A percentile compares a stretch with the other conserved stretches of the same genome.
Evolutionary conservation across 2,113 vertebrate genomes (phyloP).

Genomic region (Cepphus grylle): DNA sequence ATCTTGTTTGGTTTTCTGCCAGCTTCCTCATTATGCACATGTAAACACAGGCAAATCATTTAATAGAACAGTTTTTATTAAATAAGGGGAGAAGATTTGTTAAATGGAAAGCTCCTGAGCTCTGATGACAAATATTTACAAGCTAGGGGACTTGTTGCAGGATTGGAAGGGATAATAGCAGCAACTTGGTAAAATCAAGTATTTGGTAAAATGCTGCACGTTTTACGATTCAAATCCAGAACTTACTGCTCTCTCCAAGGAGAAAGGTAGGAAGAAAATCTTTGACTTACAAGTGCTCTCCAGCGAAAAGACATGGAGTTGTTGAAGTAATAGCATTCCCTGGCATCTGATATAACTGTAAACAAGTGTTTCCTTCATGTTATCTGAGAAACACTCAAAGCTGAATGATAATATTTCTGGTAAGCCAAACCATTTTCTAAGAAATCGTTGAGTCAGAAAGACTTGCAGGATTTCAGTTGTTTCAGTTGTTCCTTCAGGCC

Average conservation of each 20-base stretch:
- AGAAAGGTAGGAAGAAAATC: not conserved
- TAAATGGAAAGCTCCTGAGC: not conserved
- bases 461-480: not conserved
- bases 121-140: not conserved
- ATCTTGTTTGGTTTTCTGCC: not conserved
- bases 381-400: not conserved
- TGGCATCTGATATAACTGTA: not conserved
- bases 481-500: not conserved
- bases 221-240: not conserved
- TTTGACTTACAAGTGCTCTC: not conserved
- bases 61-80: not conserved
- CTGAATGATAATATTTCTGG: not conserved
- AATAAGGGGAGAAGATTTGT: not conserved
- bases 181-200: not conserved
- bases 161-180: not conserved
- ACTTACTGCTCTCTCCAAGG: not conserved
- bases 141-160: not conserved
- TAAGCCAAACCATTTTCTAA: not conserved
- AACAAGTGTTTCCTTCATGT: not conserved
- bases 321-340: not conserved
- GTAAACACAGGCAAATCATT: not conserved
- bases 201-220: not conserved
- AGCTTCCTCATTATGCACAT: not conserved
- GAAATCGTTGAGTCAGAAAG: not conserved
- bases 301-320: not conserved